Evolutionary conservation across 2,797 vertebrate species (phyloP).

Genomic region (Siniperca obscura): DNA sequence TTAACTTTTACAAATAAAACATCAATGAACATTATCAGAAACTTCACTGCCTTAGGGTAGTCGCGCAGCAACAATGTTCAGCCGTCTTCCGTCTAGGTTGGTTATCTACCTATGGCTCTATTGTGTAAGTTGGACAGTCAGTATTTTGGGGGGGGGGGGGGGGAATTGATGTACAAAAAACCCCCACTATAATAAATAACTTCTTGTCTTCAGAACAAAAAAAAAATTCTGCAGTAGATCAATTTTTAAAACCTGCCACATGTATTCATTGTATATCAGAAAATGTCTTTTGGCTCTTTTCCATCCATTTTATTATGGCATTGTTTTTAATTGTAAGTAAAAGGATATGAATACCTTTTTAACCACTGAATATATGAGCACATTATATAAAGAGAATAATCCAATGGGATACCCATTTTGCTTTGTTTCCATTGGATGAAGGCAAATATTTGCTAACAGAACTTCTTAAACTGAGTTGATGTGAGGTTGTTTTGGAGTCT

Average conservation of each 20-base stretch:
- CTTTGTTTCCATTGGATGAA: not conserved
- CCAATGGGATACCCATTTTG: not conserved
- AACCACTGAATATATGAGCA: not conserved
- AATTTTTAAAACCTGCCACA: not conserved
- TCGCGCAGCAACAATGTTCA: no score
- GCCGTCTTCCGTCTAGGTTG: no score
- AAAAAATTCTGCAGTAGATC: no score
- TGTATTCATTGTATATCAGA: not conserved
- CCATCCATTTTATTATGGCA: not conserved
- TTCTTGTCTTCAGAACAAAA: not conserved
- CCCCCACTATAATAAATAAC: not conserved
- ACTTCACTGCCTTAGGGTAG: not conserved
- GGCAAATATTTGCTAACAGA: not conserved
- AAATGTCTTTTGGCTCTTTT: not conserved
- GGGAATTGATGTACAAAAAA: not conserved
- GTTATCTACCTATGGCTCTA: not conserved
- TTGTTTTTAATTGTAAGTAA: not conserved
- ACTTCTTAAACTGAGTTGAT: not conserved
- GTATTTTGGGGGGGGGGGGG: no score
- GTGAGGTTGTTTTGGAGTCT: not conserved
- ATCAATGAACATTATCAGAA: not conserved
- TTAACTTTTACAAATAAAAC: not conserved
- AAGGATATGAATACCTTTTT: not conserved
- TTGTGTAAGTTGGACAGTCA: no score
- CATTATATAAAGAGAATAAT: no score